Conservation (phyloP, 2,113 vertebrate species). For the Myrmecophaga tridactyla region DNA sequence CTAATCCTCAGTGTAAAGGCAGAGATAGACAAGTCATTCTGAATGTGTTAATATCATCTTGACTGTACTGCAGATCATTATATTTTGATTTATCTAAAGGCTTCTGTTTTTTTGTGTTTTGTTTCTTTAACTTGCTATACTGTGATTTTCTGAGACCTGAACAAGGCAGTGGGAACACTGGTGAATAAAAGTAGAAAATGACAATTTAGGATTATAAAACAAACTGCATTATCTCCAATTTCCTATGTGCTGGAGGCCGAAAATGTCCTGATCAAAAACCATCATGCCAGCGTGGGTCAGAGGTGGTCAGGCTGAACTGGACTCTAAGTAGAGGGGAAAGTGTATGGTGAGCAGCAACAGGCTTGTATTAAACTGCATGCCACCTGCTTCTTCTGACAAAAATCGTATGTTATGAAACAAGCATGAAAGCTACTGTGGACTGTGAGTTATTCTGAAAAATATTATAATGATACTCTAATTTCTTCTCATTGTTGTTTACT, state of each 20-base stretch:
- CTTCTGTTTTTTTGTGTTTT: not conserved
- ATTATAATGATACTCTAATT: conserved; percentile 40
- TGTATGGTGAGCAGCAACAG: conserved; percentile 47
- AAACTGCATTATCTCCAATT: conserved; percentile 3
- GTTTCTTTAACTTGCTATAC: not conserved
- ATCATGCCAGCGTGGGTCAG: not conserved
- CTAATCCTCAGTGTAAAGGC: not conserved
- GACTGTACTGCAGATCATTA: not conserved
- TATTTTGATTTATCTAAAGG: conserved; percentile 10
- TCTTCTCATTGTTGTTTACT: not conserved
- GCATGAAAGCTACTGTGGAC: not conserved
- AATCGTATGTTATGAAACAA: not conserved
- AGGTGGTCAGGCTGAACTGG: conserved; percentile 44
- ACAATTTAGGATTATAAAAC: not conserved
- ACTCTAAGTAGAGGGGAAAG: conserved; percentile 21
- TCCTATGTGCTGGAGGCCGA: not conserved
- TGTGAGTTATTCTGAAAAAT: conserved; percentile 50
- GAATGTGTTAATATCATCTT: conserved; percentile 3
- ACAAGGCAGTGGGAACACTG: not conserved
- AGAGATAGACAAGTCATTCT: conserved; percentile 10
- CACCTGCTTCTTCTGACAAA: conserved; percentile 59
- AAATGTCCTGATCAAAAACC: conserved; percentile 31
- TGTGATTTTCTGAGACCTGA: conserved; percentile 33
- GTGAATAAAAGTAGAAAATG: conserved; percentile 29
- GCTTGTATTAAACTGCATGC: conserved; percentile 22